phyloP scores from a whole-genome alignment of 53 echinoderm and acorn worm genomes.

The Pentamera pediparva region DNA sequence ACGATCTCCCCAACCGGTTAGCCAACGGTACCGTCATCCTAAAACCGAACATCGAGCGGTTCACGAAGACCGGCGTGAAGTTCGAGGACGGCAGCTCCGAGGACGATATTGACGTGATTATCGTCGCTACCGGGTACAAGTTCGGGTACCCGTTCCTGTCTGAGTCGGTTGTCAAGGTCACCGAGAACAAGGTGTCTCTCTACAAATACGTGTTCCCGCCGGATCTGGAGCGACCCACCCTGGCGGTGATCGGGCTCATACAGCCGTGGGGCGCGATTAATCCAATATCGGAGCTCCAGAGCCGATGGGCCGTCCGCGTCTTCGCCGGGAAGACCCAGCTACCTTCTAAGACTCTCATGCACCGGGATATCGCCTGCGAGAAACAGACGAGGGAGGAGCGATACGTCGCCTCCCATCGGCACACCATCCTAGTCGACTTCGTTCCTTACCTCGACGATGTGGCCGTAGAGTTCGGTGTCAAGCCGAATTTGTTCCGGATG shows the following conservation, averaged over 20 bases:
- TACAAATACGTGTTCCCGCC: constrained; percentile 80
- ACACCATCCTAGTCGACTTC: constrained; percentile 59
- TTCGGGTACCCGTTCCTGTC: constrained; percentile 70
- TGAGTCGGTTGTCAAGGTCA: constrained; percentile 55
- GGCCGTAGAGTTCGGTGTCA: constrained; percentile 62
- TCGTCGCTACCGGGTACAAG: constrained; percentile 74
- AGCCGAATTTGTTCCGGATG: constrained; percentile 56
- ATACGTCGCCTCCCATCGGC: constrained; percentile 46
- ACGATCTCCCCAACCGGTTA: constrained; percentile 59
- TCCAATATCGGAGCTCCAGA: constrained; percentile 75
- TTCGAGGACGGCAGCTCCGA: constrained; percentile 73
- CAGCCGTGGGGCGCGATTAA: constrained; percentile 55
- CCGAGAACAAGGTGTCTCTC: constrained; percentile 46
- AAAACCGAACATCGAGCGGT: constrained; percentile 56
- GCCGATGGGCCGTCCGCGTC: constrained; percentile 72
- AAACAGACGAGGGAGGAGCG: constrained; percentile 47
- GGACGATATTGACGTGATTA: constrained; percentile 72
- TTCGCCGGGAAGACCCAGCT: constrained; percentile 60
- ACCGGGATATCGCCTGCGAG: constrained; percentile 29
- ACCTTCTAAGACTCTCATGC: constrained; percentile 48
- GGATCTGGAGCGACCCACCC: constrained; percentile 52
- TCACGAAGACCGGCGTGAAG: constrained; percentile 61
- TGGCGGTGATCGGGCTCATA: constrained; percentile 64
- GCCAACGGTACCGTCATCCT: constrained; percentile 61
- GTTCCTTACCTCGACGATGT: constrained; percentile 59